Base-by-base conservation (phyloP, 1,140 invertebrate species). In the Bursaphelenchus mucronatus region DNA sequence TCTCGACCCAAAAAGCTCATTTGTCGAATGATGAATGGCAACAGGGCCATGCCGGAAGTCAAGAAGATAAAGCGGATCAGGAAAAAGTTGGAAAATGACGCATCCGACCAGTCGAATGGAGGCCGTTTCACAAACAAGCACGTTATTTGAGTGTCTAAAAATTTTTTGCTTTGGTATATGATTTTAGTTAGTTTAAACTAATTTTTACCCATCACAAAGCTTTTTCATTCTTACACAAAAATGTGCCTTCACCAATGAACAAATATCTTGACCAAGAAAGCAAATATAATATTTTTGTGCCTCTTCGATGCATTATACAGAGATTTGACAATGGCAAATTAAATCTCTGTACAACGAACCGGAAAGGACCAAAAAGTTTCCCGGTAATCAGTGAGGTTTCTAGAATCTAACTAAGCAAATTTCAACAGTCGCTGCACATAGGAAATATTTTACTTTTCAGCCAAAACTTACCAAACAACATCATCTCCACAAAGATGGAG, bases 101-200 rank as follows among this genome's bases (percentile, higher is more conserved):
- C 15, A 44, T 69, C 67, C 17, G 15, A 13, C 67, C 67, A 69
- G 1, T 56, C 30, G 30, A 69, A 64, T 19, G 67, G 67, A 10
- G 46, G 53, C 17, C 67, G 21, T 50, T 69, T 69, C n/a, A 69
- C 15, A n/a, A 64, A 39, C n/a, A 69, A 39, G 17, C 17, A 17
- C 9, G 46, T 45, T 15, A 69, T 46, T 17, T 21, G 17, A 39
- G n/a, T 49, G 55, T 69, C 67, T 70, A 19, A 54, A 70, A 55
- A 3, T 55, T n/a, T 55, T 15, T 15, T 1, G n/a, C 21, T 30
- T 55, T 54, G 10, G 10, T n/a, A n/a, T n/a, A n/a, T n/a, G n/a
- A n/a, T n/a, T n/a, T n/a, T n/a, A n/a, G n/a, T n/a, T n/a, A n/a
- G n/a, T n/a, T n/a, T n/a, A n/a, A n/a, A n/a, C n/a, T n/a, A n/a